Evolutionary conservation across 1,140 invertebrate species (phyloP).

Genomic region (Megalonaias nervosa): DNA sequence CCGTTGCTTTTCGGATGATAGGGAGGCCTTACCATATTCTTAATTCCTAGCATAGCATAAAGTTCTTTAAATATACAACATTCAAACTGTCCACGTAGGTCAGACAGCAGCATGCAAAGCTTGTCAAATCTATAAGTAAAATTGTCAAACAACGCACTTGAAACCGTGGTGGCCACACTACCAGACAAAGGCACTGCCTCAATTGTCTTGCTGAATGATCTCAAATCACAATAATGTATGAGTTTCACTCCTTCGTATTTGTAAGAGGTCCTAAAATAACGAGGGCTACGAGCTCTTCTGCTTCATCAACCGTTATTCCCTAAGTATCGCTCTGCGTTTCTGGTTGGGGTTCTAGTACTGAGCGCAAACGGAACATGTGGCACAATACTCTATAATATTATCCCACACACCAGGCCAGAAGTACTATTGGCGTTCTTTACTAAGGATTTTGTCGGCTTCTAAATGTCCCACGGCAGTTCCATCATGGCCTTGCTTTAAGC

Average conservation of each 20-base stretch:
- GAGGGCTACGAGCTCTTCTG: conserved; percentile 19
- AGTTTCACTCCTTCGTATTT: conserved; percentile 32
- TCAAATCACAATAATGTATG: conserved; percentile 49
- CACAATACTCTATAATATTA: no score
- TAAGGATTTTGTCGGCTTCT: no score
- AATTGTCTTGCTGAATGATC: conserved; percentile 54
- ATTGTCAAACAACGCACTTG: conserved; percentile 60
- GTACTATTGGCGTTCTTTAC: no score
- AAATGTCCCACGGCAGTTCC: no score
- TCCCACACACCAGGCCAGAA: no score
- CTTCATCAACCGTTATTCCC: no score
- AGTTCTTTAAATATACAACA: conserved; percentile 33
- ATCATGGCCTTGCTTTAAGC: no score
- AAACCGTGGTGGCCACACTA: conserved; percentile 54
- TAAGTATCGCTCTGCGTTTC: no score
- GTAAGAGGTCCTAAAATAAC: conserved; percentile 33
- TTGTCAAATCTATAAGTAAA: conserved; percentile 65
- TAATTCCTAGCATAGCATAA: conserved; percentile 31
- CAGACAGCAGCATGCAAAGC: conserved; percentile 60
- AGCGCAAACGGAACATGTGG: no score
- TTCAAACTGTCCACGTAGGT: conserved; percentile 60
- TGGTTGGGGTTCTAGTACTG: no score
- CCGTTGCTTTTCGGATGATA: not conserved
- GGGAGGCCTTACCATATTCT: conserved; percentile 30
- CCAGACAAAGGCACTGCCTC: conserved; percentile 51